A percentile compares a stretch with the other conserved stretches of the same genome.
phyloP scores from a whole-genome alignment of 2,888 invertebrate genomes.

The Aleiodes leptofemur region DNA sequence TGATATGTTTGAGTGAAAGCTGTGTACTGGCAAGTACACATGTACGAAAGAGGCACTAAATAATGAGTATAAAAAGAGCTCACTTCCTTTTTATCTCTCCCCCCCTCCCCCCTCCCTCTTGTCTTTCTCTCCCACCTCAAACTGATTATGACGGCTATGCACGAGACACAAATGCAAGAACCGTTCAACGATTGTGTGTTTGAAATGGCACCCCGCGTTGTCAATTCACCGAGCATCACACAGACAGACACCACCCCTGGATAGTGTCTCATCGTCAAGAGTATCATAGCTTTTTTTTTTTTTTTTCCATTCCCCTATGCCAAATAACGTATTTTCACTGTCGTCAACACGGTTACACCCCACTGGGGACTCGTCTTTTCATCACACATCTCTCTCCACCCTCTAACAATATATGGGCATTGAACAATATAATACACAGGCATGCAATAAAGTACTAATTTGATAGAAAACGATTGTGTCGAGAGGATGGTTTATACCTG shows the following conservation, averaged over 20 bases:
- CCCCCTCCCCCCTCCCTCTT: not conserved
- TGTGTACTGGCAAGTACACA: conserved; percentile 19
- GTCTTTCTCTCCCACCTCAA: not conserved
- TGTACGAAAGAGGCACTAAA: conserved; percentile 28
- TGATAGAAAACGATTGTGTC: conserved; percentile 46
- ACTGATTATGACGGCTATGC: conserved; percentile 13
- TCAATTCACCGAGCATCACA: conserved; percentile 18
- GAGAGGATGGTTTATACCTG: conserved; percentile 33
- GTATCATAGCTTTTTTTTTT: conserved; percentile 19
- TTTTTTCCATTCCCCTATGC: not conserved
- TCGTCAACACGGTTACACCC: conserved; percentile 25
- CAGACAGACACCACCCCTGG: not conserved
- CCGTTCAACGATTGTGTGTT: conserved; percentile 36
- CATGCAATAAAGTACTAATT: conserved; percentile 49
- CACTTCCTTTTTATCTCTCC: conserved; percentile 22
- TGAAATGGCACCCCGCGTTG: conserved; percentile 28
- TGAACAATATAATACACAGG: conserved; percentile 10
- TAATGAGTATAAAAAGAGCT: conserved; percentile 26
- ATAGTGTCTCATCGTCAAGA: conserved; percentile 18
- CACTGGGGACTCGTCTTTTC: conserved; percentile 34
- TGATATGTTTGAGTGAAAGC: conserved; percentile 52
- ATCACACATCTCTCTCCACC: conserved; percentile 22
- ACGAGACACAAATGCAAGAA: conserved; percentile 30
- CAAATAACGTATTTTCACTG: conserved; percentile 17
- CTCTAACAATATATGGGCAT: not conserved